Base-by-base conservation (phyloP, 2,888 invertebrate species). In the Laspeyria flexula region DNA sequence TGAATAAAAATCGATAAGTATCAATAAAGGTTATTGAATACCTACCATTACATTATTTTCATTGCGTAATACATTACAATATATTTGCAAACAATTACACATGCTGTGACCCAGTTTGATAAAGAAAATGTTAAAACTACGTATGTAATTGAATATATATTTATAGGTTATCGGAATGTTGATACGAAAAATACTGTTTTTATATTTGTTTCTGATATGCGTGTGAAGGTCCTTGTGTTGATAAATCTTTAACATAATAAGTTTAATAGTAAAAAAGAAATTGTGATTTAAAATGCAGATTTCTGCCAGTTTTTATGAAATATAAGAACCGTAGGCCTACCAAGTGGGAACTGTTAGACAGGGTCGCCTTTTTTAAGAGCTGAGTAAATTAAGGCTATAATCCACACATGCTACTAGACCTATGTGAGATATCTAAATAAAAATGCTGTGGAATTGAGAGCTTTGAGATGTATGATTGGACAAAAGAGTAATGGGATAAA, bases 81-180 rank as follows among this genome's bases (percentile, higher is more conserved):
- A 11, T 49, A 60, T 67, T 70, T 48, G 55, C 67, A 66, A 45
- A 68, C 55, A 70, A 70, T 67, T 35, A 47, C 40, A 31, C 1
- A 34, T 4, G 27, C 60, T 55, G 47, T 70, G 71, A 68, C 67
- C 67, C 31, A 60, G 5, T 56, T 66, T 16, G 71, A 67, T 67
- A 66, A 67, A 63, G 43, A 65, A 55, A 25, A 56, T 57, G 43
- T 41, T 53, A 51, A 58, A 65, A 55, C 40, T 40, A 35, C 21
- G 37, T 40, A 35, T 16, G 34, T 46, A 58, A 54, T 68, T 63
- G 46, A 69, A 65, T 55, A 30, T 40, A 29, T 56, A 59, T 62
- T 54, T 63, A 55, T 55, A 42, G 66, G 57, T 62, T 70, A 68
- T 68, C 71, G 34, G 47, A 43, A 15, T 13, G 18, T 21, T 42